Evolutionary conservation across 2,888 invertebrate species (phyloP).

Genomic region (Callinectes sapidus): DNA sequence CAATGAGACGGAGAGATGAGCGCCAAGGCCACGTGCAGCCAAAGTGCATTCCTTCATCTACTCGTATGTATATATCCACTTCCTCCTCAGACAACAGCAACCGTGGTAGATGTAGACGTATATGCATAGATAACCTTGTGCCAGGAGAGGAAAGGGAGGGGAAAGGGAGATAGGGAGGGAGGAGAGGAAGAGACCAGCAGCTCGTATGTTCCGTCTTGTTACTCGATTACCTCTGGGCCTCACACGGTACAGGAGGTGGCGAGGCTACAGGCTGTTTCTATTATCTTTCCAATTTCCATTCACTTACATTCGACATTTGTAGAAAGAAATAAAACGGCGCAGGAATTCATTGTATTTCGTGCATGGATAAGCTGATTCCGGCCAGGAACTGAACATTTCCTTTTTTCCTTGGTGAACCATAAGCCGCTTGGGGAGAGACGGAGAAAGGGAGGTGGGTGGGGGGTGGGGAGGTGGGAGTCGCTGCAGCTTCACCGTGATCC

Average conservation of each 20-base stretch:
- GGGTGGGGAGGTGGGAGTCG: neutral
- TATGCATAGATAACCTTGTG: neutral
- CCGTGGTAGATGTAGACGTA: neutral
- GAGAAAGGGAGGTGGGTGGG: no score
- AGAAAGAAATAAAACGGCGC: slow-evolving; percentile 7
- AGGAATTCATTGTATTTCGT: slow-evolving; percentile 12
- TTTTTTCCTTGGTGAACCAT: neutral
- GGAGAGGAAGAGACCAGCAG: neutral
- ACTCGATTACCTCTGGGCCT: slow-evolving; percentile 24
- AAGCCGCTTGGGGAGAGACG: neutral
- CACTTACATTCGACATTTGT: slow-evolving; percentile 33
- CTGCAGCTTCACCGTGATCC: neutral
- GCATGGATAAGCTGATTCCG: slow-evolving; percentile 2
- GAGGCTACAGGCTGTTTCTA: slow-evolving; percentile 22
- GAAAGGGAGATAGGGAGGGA: neutral
- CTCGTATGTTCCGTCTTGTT: slow-evolving; percentile 31
- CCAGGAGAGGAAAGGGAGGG: neutral
- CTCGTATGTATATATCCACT: neutral
- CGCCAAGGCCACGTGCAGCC: no score
- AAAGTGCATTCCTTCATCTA: no score
- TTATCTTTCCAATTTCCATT: slow-evolving; percentile 23
- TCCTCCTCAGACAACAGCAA: neutral
- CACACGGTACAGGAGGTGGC: neutral
- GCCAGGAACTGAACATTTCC: slow-evolving; percentile 11
- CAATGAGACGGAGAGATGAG: no score